A percentile compares a stretch with the other conserved stretches of the same genome.
These are phyloP conservation scores for Acrossocheilus fasciatus DNA, from an alignment of 2,797 vertebrate genomes.

Conservation along the genomic window DNA sequence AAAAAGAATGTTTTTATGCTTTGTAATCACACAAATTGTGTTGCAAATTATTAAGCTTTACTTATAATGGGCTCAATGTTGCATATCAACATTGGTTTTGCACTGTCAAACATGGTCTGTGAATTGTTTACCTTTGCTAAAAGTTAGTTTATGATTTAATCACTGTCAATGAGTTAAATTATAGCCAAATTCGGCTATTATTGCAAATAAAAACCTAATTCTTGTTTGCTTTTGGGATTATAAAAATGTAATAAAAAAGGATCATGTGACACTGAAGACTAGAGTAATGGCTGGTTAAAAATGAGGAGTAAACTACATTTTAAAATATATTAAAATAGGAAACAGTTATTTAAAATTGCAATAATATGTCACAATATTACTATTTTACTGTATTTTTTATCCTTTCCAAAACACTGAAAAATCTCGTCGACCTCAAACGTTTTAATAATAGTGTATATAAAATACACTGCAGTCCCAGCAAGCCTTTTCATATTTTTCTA, in stretches of 20 bases:
- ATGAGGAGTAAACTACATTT: not conserved
- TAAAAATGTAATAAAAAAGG: not conserved
- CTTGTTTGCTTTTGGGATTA: not conserved
- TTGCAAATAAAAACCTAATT: not conserved
- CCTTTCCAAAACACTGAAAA: not conserved
- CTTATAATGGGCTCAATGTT: not conserved
- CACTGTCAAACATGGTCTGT: not conserved
- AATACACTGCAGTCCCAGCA: not conserved
- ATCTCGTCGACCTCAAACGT: not conserved
- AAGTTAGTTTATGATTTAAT: not conserved
- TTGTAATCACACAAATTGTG: not conserved
- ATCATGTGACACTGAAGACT: not conserved
- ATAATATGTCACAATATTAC: not conserved
- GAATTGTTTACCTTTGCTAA: not conserved
- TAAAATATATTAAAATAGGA: not conserved
- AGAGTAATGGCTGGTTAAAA: not conserved
- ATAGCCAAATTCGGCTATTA: not conserved
- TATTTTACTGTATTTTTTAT: not conserved
- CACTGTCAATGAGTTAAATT: not conserved
- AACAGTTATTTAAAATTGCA: not conserved
- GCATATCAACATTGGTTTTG: not conserved
- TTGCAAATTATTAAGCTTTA: not conserved
- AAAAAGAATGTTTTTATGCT: not conserved
- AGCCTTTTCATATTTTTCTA: slow-evolving; percentile 5
- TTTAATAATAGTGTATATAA: not conserved